Evolutionary conservation across 2,888 invertebrate genomes (phyloP), one percentile per base, ranked within the genome.

Genomic region (Stramonita haemastoma): DNA sequence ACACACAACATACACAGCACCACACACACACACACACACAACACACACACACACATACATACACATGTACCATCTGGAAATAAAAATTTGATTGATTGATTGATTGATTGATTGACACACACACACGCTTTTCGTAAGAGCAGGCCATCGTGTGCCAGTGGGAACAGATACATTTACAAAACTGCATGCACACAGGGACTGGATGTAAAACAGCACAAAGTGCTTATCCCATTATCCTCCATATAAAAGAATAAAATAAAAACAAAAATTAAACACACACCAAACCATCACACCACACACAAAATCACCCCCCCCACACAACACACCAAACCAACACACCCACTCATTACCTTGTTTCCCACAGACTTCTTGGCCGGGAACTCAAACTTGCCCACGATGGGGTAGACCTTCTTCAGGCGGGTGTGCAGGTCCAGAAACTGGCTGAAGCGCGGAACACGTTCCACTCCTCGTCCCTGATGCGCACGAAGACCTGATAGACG

Each of bases 301-400:
- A 73, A 26, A 26, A 6, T 73, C 22, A 11, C 73, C n/a, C 22
- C 22, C 22, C 22, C 22, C 73, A 8, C 17, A 19, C 32, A 81
- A n/a, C 34, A 29, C 32, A 13, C 34, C 5, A 26, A 83, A 29
- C 81, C 15, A 1, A 60, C 4, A 19, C 60, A 15, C 13, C 22
- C 22, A 57, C 60, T 60, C 22, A 57, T 94, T 96, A 98, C 98
- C 97, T 98, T 98, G 96, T 98, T 98, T 57, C 99, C 98, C 93
- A 99, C 97, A 90, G 98, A 98, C 96, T 98, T 99, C 96, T 99
- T 99, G 0, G 98, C 98, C 17, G 99, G 99, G 96, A 99, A 99
- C 83, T 98, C 98, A 95, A 98, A 98, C 8, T 97, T 97, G 34
- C 97, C 97, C 88, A 98, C 97, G 90, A 97, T 97, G 0, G 97